These are phyloP conservation scores for Edolisoma coerulescens DNA, from an alignment of 2,113 vertebrate genomes.

Conservation along the genomic window DNA sequence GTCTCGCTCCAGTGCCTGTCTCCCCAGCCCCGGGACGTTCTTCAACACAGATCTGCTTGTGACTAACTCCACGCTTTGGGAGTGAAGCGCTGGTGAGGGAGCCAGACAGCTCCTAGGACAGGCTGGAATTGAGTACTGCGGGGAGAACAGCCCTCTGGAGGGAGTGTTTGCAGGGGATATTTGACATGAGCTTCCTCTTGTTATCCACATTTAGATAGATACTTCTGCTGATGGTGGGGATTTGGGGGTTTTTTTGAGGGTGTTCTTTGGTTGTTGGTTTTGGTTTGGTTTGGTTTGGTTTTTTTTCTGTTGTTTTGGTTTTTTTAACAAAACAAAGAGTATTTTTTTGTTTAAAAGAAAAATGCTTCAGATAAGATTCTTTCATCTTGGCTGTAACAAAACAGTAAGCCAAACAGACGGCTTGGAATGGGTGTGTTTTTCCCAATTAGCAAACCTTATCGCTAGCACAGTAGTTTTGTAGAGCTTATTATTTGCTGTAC, in stretches of 20 bases:
- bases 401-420: background rate
- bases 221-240: background rate
- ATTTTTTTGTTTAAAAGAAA: background rate
- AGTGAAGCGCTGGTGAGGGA: background rate
- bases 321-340: background rate
- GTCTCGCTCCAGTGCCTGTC: fast-evolving
- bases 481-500: background rate
- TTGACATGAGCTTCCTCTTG: background rate
- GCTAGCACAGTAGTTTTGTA: background rate
- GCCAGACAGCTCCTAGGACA: background rate
- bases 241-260: background rate
- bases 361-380: background rate
- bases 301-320: background rate
- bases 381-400: background rate
- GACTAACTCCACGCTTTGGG: fast-evolving
- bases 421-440: background rate
- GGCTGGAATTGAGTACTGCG: background rate
- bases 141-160: background rate
- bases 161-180: background rate
- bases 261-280: background rate
- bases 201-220: background rate
- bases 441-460: background rate
- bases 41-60: background rate
- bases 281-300: background rate
- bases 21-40: fast-evolving